Percentiles rank a stretch among this genome's conserved stretches.
Conservation (phyloP, 1,140 invertebrate genomes). For the Anadara kagoshimensis region DNA sequence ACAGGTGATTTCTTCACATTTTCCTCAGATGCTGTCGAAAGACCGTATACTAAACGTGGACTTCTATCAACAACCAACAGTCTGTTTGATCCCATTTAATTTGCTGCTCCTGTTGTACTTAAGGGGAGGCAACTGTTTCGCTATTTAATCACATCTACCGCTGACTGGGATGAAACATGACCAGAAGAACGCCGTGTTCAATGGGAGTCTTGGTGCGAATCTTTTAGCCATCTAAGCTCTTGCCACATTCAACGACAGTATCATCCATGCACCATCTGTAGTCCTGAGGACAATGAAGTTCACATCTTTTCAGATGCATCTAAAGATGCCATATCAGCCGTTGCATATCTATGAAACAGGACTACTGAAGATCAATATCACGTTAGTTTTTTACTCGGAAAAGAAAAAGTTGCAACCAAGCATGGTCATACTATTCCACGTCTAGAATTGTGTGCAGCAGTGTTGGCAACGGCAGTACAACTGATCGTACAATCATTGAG, state of each 20-base stretch:
- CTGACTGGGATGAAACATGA: constrained; percentile 43
- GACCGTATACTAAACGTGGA: too few relatives aligned
- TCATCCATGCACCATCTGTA: constrained; percentile 42
- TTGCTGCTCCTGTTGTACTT: too few relatives aligned
- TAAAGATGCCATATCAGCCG: constrained; percentile 30
- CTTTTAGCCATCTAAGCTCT: constrained; percentile 2
- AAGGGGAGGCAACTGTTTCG: too few relatives aligned
- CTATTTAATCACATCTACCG: too few relatives aligned
- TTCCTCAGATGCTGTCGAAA: too few relatives aligned
- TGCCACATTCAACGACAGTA: constrained; percentile 18
- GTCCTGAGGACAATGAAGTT: constrained; percentile 66
- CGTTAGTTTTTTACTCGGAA: constrained; percentile 31
- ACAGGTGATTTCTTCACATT: too few relatives aligned
- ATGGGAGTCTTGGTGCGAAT: constrained; percentile 36
- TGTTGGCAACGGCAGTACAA: constrained; percentile 23
- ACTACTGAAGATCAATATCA: not conserved
- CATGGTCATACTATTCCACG: constrained; percentile 37
- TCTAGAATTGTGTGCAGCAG: constrained; percentile 33
- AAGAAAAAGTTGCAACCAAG: constrained; percentile 18
- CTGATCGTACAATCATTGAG: not conserved
- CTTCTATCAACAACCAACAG: too few relatives aligned
- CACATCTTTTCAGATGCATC: constrained; percentile 41
- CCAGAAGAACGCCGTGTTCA: constrained; percentile 7
- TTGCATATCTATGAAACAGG: constrained; percentile 16
- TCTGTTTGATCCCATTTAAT: too few relatives aligned